phyloP scores from a whole-genome alignment of 2,797 vertebrate species.

The Coregonus sp. region DNA sequence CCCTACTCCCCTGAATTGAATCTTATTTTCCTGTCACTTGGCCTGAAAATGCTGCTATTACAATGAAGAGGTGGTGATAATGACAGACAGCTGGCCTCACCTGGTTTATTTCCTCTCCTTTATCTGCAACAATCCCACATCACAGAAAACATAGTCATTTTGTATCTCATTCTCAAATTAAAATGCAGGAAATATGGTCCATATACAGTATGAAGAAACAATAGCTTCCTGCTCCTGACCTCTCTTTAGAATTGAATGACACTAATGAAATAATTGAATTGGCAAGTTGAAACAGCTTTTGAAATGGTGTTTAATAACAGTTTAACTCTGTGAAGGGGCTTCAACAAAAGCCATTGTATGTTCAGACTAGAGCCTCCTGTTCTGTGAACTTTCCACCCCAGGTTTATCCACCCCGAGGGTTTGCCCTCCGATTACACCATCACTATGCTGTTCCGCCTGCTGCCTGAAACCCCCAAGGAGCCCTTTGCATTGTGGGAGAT shows the following conservation, averaged over 20 bases:
- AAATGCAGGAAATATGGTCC: too few species aligned
- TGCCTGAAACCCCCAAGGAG: slow-evolving; percentile 88
- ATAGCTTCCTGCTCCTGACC: neutral
- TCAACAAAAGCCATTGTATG: neutral
- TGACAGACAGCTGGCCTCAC: neutral
- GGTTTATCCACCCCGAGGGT: slow-evolving; percentile 91
- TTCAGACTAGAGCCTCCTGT: neutral
- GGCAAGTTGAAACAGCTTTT: neutral
- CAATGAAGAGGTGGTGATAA: neutral
- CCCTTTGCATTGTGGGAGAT: slow-evolving; percentile 97
- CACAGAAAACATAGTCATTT: neutral
- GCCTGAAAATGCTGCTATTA: neutral
- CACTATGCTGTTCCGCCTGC: slow-evolving; percentile 88
- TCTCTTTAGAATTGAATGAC: neutral
- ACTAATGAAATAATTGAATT: neutral
- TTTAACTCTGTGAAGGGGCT: neutral
- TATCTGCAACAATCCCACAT: neutral
- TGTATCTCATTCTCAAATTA: neutral
- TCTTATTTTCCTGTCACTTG: too few species aligned
- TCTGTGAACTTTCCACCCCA: slow-evolving; percentile 49
- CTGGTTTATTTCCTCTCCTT: neutral
- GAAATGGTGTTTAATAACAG: slow-evolving; percentile 13
- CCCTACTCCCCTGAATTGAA: neutral
- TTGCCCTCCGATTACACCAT: slow-evolving; percentile 95
- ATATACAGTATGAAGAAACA: too few species aligned